Evolutionary conservation across 2,888 invertebrate species (phyloP).

Genomic region (Magallana nippona): DNA sequence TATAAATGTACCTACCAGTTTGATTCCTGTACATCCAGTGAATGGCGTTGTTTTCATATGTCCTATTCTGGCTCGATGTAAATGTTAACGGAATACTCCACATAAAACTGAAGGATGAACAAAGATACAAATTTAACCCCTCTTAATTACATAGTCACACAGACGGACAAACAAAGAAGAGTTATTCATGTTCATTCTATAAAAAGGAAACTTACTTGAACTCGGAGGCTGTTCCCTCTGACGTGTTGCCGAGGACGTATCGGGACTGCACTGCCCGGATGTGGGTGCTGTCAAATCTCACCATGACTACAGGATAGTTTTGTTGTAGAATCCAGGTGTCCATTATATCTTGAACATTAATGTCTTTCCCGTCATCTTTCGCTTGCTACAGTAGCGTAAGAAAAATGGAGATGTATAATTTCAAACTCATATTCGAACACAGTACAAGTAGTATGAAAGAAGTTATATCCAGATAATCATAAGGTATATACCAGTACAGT

Average conservation of each 20-base stretch:
- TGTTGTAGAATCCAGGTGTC: conserved; percentile 74
- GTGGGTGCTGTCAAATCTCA: conserved; percentile 48
- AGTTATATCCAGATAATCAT: too few species aligned
- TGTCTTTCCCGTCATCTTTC: conserved; percentile 36
- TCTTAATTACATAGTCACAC: too few species aligned
- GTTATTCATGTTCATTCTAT: too few species aligned
- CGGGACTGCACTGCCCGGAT: conserved; percentile 64
- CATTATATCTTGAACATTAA: conserved; percentile 69
- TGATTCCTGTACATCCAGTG: background rate
- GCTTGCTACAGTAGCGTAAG: conserved; percentile 53
- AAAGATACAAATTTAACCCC: background rate
- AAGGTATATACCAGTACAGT: too few species aligned
- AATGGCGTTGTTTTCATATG: background rate
- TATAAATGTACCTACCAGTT: background rate
- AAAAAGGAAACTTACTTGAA: background rate
- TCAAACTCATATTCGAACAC: too few species aligned
- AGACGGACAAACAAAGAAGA: too few species aligned
- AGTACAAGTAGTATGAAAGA: too few species aligned
- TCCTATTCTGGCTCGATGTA: conserved; percentile 48
- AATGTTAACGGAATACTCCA: conserved; percentile 70
- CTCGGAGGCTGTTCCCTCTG: background rate
- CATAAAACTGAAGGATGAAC: conserved; percentile 59
- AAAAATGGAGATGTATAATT: background rate
- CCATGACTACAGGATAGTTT: conserved; percentile 72
- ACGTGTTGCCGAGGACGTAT: conserved; percentile 60